phyloP scores from a whole-genome alignment of 2,113 vertebrate species.

The Triplophysa rosa region DNA sequence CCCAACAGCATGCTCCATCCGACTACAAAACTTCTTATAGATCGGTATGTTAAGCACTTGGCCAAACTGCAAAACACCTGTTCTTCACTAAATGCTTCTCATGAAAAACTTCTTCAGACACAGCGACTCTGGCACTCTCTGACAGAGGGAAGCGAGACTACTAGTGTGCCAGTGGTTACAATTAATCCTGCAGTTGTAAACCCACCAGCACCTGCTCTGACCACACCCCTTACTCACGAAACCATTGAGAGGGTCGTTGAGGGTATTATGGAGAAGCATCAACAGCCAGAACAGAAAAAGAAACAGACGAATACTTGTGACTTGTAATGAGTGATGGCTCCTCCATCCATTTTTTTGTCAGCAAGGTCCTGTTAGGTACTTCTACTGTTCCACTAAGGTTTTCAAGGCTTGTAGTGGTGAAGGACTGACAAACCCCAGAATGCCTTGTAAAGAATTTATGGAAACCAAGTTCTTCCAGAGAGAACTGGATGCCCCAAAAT shows the following conservation, averaged over 20 bases:
- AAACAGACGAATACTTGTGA: too few relatives aligned
- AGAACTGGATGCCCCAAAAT: neutral
- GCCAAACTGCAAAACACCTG: too few relatives aligned
- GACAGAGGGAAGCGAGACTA: neutral
- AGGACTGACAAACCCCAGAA: slow-evolving; percentile 16
- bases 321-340: too few relatives aligned
- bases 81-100: too few relatives aligned
- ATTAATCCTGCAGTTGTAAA: neutral
- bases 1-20: too few relatives aligned
- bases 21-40: too few relatives aligned
- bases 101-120: too few relatives aligned
- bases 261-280: slow-evolving; percentile 9
- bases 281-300: slow-evolving; percentile 1
- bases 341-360: slow-evolving; percentile 31
- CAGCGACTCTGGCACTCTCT: neutral
- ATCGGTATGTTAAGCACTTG: too few relatives aligned
- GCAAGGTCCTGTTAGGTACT: slow-evolving; percentile 8
- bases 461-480: neutral
- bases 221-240: neutral
- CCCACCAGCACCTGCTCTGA: slow-evolving; percentile 9
- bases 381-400: slow-evolving; percentile 36
- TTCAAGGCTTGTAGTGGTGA: slow-evolving; percentile 14
- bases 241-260: neutral
- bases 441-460: slow-evolving; percentile 20
- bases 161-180: neutral